These are phyloP conservation scores for Bombus polaris DNA, from an alignment of 1,140 invertebrate species.

Conservation along the genomic window DNA sequence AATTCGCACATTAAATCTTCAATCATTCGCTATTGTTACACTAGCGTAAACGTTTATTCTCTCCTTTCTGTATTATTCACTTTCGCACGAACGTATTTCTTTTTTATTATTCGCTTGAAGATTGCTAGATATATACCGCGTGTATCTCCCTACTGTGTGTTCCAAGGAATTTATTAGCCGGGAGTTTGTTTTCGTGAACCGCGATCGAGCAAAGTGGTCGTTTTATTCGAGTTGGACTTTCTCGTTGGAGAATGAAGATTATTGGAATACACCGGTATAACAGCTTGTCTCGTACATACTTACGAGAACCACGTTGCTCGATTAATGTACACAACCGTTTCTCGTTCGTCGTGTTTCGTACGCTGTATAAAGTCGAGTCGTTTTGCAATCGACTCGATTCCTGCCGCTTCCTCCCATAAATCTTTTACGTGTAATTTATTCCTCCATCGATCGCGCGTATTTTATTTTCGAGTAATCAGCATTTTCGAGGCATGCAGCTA, in stretches of 20 bases:
- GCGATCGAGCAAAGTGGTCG: not conserved
- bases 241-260: not conserved
- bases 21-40: not conserved
- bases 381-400: not conserved
- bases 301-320: not conserved
- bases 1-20: not conserved
- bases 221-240: conserved; percentile 3
- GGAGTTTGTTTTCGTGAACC: not conserved
- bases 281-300: conserved; percentile 7
- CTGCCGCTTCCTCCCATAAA: not conserved
- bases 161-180: not conserved
- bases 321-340: conserved; percentile 18
- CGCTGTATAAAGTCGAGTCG: not conserved
- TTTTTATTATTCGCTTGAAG: not conserved
- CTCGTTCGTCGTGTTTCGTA: not conserved
- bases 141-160: not conserved
- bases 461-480: not conserved
- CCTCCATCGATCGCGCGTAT: not conserved
- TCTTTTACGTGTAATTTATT: not conserved
- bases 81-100: not conserved
- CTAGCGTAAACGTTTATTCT: not conserved
- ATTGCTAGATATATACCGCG: no score
- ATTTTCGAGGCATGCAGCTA: not conserved
- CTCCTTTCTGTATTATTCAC: not conserved
- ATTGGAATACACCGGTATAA: not conserved